Base-by-base conservation (phyloP, 2,113 vertebrate species). In the Otus sunia region DNA sequence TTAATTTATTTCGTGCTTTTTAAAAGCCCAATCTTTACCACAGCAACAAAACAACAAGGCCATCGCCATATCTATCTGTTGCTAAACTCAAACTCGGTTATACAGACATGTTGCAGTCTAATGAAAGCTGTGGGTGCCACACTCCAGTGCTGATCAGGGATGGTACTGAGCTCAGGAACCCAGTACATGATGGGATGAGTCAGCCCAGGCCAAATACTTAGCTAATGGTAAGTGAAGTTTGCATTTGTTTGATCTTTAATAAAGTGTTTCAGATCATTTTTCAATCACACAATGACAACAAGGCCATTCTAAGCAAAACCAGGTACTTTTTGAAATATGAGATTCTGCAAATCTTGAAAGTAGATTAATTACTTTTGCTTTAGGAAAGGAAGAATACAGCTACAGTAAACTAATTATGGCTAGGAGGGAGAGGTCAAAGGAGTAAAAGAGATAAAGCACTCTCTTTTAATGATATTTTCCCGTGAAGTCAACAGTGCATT, bases 291-390 rank as follows among this genome's bases (percentile, higher is more conserved):
- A 9, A 50, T 34, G 55, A 86, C n/a, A 82, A 82, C 25, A 67
- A 80, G 52, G n/a, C 56, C 36, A 47, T 84, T 88, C 2, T 4
- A 93, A 84, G 27, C 5, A 74, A 86, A 86, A 67, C 14, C 34
- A 50, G 52, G 47, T 41, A 64, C 73, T 84, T 91, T 84, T 17
- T 81, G 79, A 93, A 91, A 95, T 34, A 68, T 13, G 64, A 94
- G 79, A 75, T 68, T 81, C 76, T n/a, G 14, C 23, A 86, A 21
- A 55, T 84, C 83, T 67, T 62, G n/a, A 43, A 78, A 89, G 72
- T 25, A 92, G 41, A 80, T 88, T 71, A 94, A 81, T 81, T 94
- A 41, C 47, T 94, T 95, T 86, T 88, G 90, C 59, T 86, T 73
- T 66, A 69, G 53, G 21, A 90, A n/a, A 76, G 71, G 49, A 55